A percentile compares a stretch with the other conserved stretches of the same genome.
These are phyloP conservation scores for Brachypalpus laphriformis DNA, from an alignment of 2,888 invertebrate species.

Conservation along the genomic window DNA sequence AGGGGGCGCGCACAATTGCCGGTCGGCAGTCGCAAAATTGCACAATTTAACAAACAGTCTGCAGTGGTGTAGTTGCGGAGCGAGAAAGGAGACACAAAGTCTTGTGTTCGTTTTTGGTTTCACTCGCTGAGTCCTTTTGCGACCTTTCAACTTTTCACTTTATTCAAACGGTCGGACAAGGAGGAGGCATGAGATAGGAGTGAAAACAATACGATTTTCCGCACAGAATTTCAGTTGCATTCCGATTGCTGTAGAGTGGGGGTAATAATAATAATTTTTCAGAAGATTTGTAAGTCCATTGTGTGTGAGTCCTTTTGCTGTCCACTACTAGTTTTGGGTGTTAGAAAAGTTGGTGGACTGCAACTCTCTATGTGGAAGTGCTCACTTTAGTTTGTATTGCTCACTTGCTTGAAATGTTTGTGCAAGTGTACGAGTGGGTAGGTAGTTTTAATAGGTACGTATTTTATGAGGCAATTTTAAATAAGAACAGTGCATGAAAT, in stretches of 20 bases:
- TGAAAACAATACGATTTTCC: neutral
- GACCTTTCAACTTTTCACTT: conserved; percentile 58
- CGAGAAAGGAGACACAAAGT: conserved; percentile 49
- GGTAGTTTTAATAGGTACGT: neutral
- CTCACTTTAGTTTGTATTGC: conserved; percentile 5
- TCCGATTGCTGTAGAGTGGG: neutral
- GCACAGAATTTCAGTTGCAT: conserved; percentile 8
- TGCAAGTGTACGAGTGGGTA: neutral
- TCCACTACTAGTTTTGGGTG: neutral
- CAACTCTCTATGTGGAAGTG: conserved; percentile 19
- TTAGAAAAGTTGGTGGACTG: neutral
- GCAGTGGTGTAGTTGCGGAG: conserved; percentile 7
- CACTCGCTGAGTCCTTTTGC: conserved; percentile 37
- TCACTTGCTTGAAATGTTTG: neutral
- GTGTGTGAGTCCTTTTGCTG: conserved; percentile 5
- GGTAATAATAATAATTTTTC: conserved; percentile 45
- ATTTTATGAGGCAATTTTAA: neutral
- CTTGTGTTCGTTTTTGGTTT: conserved; percentile 40
- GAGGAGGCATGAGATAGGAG: neutral
- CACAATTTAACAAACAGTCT: conserved; percentile 46
- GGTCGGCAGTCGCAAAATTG: conserved; percentile 31
- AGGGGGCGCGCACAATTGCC: neutral
- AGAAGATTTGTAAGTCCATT: conserved; percentile 24
- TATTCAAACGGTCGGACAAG: conserved; percentile 9
- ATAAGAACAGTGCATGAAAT: neutral